Conservation (phyloP, 2,113 vertebrate genomes). For the Archilochus colubris region DNA sequence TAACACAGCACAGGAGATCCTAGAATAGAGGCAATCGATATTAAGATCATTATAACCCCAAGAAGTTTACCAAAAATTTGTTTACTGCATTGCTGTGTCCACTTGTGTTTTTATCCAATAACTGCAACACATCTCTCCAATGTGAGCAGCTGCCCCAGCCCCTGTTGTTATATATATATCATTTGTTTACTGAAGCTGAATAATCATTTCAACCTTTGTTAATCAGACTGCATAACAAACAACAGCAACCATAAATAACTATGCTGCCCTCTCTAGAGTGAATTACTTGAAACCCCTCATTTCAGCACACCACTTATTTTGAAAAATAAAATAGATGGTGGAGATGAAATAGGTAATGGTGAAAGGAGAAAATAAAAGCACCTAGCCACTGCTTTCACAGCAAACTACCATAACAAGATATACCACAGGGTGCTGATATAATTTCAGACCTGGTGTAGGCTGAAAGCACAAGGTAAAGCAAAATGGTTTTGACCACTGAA, state of each 20-base stretch:
- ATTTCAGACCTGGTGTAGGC: not conserved
- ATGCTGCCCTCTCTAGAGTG: not conserved
- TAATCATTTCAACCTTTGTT: constrained; percentile 49
- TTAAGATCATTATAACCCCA: not conserved
- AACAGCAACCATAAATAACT: constrained; percentile 33
- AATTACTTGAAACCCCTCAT: not conserved
- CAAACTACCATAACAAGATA: not conserved
- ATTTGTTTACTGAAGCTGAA: constrained; percentile 26
- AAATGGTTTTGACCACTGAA: not conserved
- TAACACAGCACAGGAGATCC: not conserved
- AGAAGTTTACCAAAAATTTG: not conserved
- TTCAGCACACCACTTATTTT: not conserved
- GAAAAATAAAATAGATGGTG: not conserved
- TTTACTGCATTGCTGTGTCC: not conserved
- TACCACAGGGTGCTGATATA: not conserved
- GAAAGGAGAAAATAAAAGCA: not conserved
- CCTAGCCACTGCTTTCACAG: not conserved
- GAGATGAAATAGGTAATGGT: not conserved
- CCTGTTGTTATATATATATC: not conserved
- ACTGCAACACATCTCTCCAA: not conserved
- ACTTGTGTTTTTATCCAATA: not conserved
- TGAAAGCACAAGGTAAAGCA: not conserved
- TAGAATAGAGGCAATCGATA: not conserved
- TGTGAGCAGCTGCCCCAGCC: not conserved
- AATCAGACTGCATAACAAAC: constrained; percentile 56